phyloP scores from a whole-genome alignment of 1,140 invertebrate genomes.

The Neelides sp. region DNA sequence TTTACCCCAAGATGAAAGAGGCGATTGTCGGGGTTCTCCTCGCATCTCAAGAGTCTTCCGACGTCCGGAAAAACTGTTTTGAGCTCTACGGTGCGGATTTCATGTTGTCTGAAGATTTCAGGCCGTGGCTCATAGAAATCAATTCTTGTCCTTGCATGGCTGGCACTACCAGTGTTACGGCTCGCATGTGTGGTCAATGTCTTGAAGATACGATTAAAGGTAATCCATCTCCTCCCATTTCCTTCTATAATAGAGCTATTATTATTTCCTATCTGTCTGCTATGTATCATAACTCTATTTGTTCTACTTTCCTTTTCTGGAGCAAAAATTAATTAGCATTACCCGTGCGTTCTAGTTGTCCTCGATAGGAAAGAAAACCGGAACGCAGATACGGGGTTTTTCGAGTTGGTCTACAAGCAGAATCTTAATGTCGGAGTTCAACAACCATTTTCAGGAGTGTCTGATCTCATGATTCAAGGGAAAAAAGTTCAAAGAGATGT shows the following conservation, averaged over 20 bases:
- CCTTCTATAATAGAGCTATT: not conserved
- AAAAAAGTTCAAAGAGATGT: conserved; percentile 35
- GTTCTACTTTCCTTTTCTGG: not conserved
- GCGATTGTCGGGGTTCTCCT: conserved; percentile 71
- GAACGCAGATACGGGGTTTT: conserved; percentile 66
- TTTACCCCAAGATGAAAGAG: conserved; percentile 78
- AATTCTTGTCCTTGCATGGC: conserved; percentile 84
- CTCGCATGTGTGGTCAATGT: conserved; percentile 66
- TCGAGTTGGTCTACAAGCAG: conserved; percentile 70
- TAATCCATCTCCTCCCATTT: conserved; percentile 54
- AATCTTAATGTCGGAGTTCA: conserved; percentile 41
- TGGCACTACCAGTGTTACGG: conserved; percentile 71
- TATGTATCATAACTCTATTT: not conserved
- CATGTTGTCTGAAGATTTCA: conserved; percentile 72
- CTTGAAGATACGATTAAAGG: conserved; percentile 87
- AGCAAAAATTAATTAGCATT: not conserved
- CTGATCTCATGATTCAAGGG: conserved; percentile 59
- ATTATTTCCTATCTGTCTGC: not conserved
- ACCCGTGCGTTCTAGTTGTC: conserved; percentile 52
- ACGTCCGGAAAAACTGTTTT: conserved; percentile 72
- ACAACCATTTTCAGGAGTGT: conserved; percentile 63
- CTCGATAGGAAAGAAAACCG: conserved; percentile 62
- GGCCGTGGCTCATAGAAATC: conserved; percentile 83
- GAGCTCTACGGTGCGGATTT: conserved; percentile 88
- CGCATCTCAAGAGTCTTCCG: conserved; percentile 63